Evolutionary conservation across 2,888 invertebrate species (phyloP), one percentile per base, ranked within the genome.

Genomic region (Pedicia rivosa): DNA sequence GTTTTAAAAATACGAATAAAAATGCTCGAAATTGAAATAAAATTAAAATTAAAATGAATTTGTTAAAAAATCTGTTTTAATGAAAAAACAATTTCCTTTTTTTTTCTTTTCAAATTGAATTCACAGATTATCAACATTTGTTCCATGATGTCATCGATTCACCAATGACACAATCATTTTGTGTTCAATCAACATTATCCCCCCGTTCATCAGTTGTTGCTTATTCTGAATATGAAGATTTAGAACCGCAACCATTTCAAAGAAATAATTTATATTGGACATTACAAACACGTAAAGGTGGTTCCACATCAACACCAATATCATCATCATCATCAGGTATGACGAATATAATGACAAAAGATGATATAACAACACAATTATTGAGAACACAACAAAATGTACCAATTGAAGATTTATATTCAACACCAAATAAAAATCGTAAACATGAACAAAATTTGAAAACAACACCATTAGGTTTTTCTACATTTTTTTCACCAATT

Each of bases 81-180:
- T n/a, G n/a, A n/a, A n/a, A n/a, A n/a, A n/a, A n/a, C n/a, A n/a
- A n/a, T 24, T 28, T 13, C 33, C n/a, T 35, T 37, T 24, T 44
- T 8, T 42, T 36, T 22, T 16, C 42, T 43, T n/a, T n/a, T n/a
- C n/a, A n/a, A n/a, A n/a, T n/a, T n/a, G n/a, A n/a, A n/a, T n/a
- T n/a, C n/a, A n/a, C n/a, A 72, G 72, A 68, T 66, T 71, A 68
- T 72, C 72, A 70, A 72, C 72, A 65, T 71, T 70, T 70, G 65
- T 67, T 63, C 62, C 67, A 66, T 68, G 67, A 66, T 54, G 35
- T 26, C 5, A 25, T 17, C 13, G 32, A 32, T 13, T 32, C 32
- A 3, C 32, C 32, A 12, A 32, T 32, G 13, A 32, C 13, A 32
- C 20, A 32, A 20, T 17, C 19, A 56, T 50, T 52, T 52, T 50